Base-by-base conservation (phyloP, 1,140 invertebrate species). In the Polypedilum pembai region DNA sequence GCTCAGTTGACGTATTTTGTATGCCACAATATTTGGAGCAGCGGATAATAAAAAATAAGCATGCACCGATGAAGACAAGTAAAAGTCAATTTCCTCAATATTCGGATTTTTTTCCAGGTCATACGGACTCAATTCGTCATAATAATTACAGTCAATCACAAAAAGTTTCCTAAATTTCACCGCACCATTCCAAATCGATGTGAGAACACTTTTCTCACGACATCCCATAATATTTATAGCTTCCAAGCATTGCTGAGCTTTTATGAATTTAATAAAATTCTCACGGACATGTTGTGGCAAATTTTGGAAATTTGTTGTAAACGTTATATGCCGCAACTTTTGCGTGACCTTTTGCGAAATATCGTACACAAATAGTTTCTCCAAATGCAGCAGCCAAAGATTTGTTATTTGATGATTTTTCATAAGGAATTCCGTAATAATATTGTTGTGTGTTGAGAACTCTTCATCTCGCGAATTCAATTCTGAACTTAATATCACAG, bases 251-350 rank as follows among this genome's bases (percentile, higher is more conserved):
- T 10, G n/a, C 10, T 69, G 65, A 0, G 65, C 8, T 69, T 69
- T 21, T 1, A 69, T 69, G 17, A 69, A 69, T 69, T 20, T 69
- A 69, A 69, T 69, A 69, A 69, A 69, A 69, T 69, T 69, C 20
- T 69, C 15, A 8, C 17, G 15, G n/a, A 8, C 65, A 69, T 20
- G 65, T 18, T 18, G 17, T 18, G 65, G 17, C 12, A 8, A 18
- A 18, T 20, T 69, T 20, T 69, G 65, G 18, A 69, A 69, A 21
- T 21, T 69, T n/a, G 45, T 69, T 18, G 17, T 69, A 69, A 69
- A 21, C 8, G 17, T 69, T 18, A 69, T 69, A 20, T 69, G 65
- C 18, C 20, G 20, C 65, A 69, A 8, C 18, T 69, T 69, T 18
- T 56, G 45, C 8, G 65, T 69, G 17, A 18, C 65, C 17, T 69